Conservation (phyloP, 2,113 vertebrate genomes). For the Vireo altiloquus region DNA sequence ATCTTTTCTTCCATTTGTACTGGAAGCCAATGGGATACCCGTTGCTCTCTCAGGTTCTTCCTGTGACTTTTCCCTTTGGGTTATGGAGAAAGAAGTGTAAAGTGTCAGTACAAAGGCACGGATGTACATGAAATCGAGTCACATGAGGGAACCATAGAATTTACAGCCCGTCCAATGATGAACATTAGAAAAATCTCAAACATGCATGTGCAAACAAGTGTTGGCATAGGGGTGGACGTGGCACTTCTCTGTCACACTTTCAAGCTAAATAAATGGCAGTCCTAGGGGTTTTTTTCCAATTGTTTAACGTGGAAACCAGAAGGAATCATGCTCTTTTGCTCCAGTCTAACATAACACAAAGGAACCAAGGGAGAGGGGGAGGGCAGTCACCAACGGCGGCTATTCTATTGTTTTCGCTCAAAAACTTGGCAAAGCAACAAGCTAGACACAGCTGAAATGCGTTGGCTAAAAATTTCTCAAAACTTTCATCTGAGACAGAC, state of each 20-base stretch:
- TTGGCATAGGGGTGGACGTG: background rate
- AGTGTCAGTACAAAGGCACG: background rate
- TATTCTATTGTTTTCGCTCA: constrained; percentile 28
- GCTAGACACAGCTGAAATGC: constrained; percentile 22
- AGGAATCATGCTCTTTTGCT: background rate
- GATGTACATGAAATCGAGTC: background rate
- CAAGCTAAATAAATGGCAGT: background rate
- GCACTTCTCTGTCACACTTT: background rate
- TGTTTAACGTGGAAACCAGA: background rate
- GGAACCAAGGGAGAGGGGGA: background rate
- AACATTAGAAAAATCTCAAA: background rate
- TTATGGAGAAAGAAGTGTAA: background rate
- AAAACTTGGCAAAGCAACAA: constrained; percentile 53
- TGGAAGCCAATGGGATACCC: background rate
- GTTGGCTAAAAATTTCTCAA: constrained; percentile 39
- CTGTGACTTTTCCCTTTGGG: background rate
- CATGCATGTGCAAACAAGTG: background rate
- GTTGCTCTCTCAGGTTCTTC: background rate
- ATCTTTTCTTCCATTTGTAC: background rate
- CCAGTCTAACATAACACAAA: background rate
- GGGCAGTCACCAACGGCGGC: background rate
- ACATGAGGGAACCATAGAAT: background rate
- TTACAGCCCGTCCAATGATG: background rate
- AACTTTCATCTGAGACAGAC: constrained; percentile 30
- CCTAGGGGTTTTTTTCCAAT: background rate